phyloP scores from a whole-genome alignment of 2,797 vertebrate genomes.

The Malurus splendens region DNA sequence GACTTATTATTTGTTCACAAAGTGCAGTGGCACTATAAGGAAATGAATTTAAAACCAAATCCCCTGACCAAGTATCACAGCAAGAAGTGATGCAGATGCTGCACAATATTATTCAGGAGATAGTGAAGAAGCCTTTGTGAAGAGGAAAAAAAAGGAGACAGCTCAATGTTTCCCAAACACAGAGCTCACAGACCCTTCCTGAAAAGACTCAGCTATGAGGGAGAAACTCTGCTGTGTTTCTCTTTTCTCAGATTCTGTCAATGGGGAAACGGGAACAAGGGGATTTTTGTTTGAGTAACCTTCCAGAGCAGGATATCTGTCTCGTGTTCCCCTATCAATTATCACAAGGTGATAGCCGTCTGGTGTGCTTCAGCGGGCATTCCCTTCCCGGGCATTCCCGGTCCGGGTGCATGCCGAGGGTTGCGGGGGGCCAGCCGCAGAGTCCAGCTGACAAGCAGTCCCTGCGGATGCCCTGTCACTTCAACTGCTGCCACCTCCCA shows the following conservation, averaged over 20 bases:
- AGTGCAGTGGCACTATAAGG: background rate
- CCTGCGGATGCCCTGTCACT: background rate
- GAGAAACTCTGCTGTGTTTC: background rate
- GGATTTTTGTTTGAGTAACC: conserved; percentile 30
- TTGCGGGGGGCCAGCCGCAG: fast-evolving
- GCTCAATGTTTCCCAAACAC: conserved; percentile 8
- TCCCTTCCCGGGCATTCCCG: background rate
- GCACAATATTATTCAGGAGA: background rate
- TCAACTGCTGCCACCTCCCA: background rate
- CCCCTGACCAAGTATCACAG: background rate
- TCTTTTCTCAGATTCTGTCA: conserved; percentile 17
- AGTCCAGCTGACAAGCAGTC: background rate
- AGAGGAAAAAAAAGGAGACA: background rate
- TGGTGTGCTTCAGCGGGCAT: background rate
- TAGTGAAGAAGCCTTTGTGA: background rate
- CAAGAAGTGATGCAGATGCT: background rate
- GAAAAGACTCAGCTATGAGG: conserved; percentile 24
- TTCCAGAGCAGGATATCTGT: conserved; percentile 14
- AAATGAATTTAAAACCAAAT: background rate
- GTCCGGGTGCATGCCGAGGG: fast-evolving
- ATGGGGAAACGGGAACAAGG: conserved; percentile 2
- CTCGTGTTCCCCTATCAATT: background rate
- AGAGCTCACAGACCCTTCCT: background rate
- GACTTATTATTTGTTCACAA: background rate
- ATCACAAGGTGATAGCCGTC: background rate